These are phyloP conservation scores for Cyanoderma ruficeps DNA, from an alignment of 2,113 vertebrate species.

Conservation along the genomic window DNA sequence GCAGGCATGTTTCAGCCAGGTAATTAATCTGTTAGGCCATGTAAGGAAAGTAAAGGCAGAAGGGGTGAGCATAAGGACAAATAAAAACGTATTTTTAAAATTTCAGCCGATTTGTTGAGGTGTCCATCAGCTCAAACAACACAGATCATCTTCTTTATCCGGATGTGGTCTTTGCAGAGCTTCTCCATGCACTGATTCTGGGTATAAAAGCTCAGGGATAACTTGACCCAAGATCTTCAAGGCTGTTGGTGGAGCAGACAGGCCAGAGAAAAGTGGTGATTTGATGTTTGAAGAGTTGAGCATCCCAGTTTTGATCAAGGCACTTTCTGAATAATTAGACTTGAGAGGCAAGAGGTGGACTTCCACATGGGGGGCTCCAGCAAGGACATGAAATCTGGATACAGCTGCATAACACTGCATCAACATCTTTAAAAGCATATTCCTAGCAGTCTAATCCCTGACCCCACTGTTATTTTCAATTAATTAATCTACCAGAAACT, in stretches of 20 bases:
- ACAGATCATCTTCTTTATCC: background rate
- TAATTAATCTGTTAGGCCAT: background rate
- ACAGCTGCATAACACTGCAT: fast-evolving
- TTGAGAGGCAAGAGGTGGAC: background rate
- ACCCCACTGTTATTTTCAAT: background rate
- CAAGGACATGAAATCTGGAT: background rate
- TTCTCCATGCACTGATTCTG: background rate
- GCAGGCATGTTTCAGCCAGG: background rate
- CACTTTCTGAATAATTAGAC: background rate
- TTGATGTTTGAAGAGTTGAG: background rate
- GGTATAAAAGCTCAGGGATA: background rate
- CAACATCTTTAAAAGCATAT: background rate
- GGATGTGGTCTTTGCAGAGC: background rate
- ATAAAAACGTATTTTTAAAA: background rate
- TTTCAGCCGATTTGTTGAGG: background rate
- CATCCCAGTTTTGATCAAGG: background rate
- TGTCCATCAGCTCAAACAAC: background rate
- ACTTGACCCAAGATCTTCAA: background rate
- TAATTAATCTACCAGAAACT: background rate
- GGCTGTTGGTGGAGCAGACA: background rate
- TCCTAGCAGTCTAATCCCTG: background rate
- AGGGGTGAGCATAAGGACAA: background rate
- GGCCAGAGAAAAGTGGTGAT: background rate
- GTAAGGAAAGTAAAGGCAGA: background rate
- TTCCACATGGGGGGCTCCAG: background rate